These are phyloP conservation scores for Sminthurides aquaticus DNA, from an alignment of 2,888 invertebrate species.

Conservation along the genomic window DNA sequence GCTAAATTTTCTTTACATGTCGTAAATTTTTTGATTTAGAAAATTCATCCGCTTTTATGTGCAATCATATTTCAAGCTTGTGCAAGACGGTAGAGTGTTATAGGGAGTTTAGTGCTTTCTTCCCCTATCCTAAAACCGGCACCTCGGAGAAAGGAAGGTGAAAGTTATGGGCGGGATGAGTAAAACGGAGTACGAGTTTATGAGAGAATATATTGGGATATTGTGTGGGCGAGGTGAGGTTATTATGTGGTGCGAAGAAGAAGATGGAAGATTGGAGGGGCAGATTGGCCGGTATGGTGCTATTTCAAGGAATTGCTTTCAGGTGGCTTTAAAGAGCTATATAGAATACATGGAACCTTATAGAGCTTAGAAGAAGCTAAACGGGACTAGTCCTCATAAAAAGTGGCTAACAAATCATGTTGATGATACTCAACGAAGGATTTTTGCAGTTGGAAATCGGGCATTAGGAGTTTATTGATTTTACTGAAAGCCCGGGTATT, in stretches of 20 bases:
- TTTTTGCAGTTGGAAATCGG: neutral
- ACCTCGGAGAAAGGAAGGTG: neutral
- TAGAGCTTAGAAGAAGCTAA: neutral
- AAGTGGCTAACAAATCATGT: neutral
- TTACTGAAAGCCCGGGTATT: neutral
- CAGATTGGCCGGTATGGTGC: neutral
- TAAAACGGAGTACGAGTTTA: no score
- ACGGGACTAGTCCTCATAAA: neutral
- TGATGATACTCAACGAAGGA: neutral
- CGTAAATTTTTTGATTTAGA: constrained; percentile 28
- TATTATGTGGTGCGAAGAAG: no score
- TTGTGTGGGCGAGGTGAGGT: no score
- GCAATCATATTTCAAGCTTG: constrained; percentile 19
- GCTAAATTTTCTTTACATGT: constrained; percentile 16
- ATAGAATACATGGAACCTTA: no score
- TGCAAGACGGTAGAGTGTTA: no score
- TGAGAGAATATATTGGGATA: no score
- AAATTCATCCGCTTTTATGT: constrained; percentile 27
- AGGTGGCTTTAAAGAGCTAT: neutral
- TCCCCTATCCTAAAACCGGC: no score
- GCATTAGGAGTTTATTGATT: neutral
- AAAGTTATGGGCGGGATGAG: no score
- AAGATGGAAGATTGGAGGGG: no score
- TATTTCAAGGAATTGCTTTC: neutral
- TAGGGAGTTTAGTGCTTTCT: neutral